A percentile compares a stretch with the other conserved stretches of the same genome.
Evolutionary conservation across 2,888 invertebrate species (phyloP).

Genomic region (Lapara coniferarum): DNA sequence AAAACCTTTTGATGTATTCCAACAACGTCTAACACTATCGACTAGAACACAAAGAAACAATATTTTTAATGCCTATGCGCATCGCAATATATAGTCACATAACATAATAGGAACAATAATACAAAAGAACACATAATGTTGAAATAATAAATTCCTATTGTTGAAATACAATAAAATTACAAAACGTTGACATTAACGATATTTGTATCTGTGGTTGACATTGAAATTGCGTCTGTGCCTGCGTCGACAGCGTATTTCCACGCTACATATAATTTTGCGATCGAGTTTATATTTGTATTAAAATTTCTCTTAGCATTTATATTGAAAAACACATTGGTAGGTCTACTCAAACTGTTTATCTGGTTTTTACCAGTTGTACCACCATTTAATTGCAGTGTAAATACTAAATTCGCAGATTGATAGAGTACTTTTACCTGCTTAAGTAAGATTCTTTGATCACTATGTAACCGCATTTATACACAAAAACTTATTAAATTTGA

Average conservation of each 20-base stretch:
- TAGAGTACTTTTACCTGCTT: too few relatives aligned
- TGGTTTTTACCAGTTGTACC: too few relatives aligned
- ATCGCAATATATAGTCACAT: too few relatives aligned
- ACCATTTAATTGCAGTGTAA: neutral
- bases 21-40: too few relatives aligned
- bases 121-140: neutral
- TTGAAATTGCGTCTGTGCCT: constrained; percentile 23
- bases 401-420: neutral
- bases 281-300: neutral
- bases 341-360: neutral
- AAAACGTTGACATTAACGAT: constrained; percentile 15
- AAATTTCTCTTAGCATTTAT: neutral
- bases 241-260: constrained; percentile 18
- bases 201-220: constrained; percentile 24
- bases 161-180: constrained; percentile 8
- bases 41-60: too few relatives aligned
- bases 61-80: too few relatives aligned
- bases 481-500: too few relatives aligned
- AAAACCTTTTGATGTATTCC: too few relatives aligned
- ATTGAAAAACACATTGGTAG: neutral
- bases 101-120: neutral
- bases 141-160: neutral
- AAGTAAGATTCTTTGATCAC: too few relatives aligned
- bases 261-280: constrained; percentile 8
- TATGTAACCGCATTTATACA: too few relatives aligned